These are phyloP conservation scores for Rhinolophus ferrumequinum DNA, from an alignment of 2,113 vertebrate genomes.

Conservation along the genomic window DNA sequence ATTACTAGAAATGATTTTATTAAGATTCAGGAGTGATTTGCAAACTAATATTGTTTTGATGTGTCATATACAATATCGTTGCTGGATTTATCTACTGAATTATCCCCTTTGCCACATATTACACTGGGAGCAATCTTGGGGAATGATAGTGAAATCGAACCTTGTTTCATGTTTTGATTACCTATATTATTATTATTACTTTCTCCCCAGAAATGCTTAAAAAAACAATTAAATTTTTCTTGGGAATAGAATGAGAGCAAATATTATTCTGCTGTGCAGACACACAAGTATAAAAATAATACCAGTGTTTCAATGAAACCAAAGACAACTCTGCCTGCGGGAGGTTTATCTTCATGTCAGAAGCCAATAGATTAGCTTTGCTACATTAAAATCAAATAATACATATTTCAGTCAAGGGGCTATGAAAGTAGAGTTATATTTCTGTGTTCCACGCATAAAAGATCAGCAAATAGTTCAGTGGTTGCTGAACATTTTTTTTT, in stretches of 20 bases:
- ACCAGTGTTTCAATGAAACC: slow-evolving; percentile 69
- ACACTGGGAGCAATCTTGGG: slow-evolving; percentile 55
- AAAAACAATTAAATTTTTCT: slow-evolving; percentile 71
- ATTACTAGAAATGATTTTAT: slow-evolving; percentile 72
- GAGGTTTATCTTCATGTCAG: slow-evolving; percentile 66
- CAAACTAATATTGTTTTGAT: slow-evolving; percentile 71
- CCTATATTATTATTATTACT: slow-evolving; percentile 67
- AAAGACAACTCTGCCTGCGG: slow-evolving; percentile 28
- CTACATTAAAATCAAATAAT: slow-evolving; percentile 69
- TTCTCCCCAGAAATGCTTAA: slow-evolving; percentile 62
- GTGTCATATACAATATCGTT: slow-evolving; percentile 12
- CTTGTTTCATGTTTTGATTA: slow-evolving; percentile 72
- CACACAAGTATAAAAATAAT: slow-evolving; percentile 56
- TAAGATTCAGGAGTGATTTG: slow-evolving; percentile 65
- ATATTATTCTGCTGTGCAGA: slow-evolving; percentile 55
- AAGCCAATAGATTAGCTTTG: slow-evolving; percentile 65
- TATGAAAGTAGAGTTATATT: slow-evolving; percentile 68
- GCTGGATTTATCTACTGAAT: slow-evolving; percentile 69
- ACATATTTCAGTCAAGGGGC: slow-evolving; percentile 54
- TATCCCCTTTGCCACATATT: slow-evolving; percentile 16
- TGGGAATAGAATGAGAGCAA: slow-evolving; percentile 52
- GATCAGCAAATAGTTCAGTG: slow-evolving; percentile 60
- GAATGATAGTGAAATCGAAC: slow-evolving; percentile 73
- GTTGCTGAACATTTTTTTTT: slow-evolving; percentile 40
- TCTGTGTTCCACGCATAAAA: slow-evolving; percentile 50